These are phyloP conservation scores for Noctilio leporinus DNA, from an alignment of 2,113 vertebrate species.

Conservation along the genomic window DNA sequence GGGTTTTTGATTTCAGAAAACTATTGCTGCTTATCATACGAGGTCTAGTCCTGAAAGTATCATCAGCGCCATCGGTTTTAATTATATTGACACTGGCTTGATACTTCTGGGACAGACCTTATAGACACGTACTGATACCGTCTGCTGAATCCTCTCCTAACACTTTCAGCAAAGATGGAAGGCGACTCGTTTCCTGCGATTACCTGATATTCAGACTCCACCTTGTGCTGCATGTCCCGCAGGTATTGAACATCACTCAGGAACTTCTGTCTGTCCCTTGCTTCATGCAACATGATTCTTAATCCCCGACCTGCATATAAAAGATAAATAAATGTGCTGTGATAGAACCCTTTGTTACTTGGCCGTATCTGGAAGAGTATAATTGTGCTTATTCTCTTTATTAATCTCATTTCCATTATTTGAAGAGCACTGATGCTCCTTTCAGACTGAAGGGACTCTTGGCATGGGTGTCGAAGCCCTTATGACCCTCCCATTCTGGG, in stretches of 20 bases:
- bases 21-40: neutral
- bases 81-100: too few species aligned
- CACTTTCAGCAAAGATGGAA: rapidly evolving
- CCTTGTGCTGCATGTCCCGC: conserved; percentile 63
- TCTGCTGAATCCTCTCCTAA: neutral
- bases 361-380: neutral
- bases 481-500: neutral
- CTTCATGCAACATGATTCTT: conserved; percentile 62
- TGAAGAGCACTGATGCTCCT: neutral
- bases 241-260: conserved; percentile 54
- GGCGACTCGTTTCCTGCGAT: neutral
- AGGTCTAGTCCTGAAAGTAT: too few species aligned
- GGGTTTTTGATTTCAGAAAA: neutral
- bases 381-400: conserved; percentile 31
- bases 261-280: conserved; percentile 60
- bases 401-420: conserved; percentile 17
- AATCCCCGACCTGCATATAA: conserved; percentile 47
- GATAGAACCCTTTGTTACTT: neutral
- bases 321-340: neutral
- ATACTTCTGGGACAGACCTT: too few species aligned
- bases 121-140: rapidly evolving
- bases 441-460: neutral
- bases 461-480: neutral
- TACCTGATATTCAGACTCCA: conserved; percentile 73
- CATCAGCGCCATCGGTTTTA: too few species aligned